phyloP scores from a whole-genome alignment of 2,888 invertebrate genomes.

The Alloscopus bannaensis region DNA sequence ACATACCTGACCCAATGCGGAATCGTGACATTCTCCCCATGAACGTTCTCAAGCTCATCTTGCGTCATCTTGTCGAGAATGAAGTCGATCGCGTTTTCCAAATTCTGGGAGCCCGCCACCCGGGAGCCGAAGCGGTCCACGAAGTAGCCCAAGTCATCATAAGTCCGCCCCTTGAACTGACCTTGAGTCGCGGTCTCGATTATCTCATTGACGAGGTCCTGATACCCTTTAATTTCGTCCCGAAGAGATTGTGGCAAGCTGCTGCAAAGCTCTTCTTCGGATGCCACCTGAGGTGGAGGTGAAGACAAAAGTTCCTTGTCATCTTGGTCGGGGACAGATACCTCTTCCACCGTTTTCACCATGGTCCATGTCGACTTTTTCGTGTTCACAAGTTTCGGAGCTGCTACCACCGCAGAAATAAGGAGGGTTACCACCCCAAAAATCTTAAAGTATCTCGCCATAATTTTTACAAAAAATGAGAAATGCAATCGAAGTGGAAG shows the following conservation, averaged over 20 bases:
- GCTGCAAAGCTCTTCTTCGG: background rate
- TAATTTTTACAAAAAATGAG: too few species aligned
- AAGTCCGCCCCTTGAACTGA: constrained; percentile 77
- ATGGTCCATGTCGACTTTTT: too few species aligned
- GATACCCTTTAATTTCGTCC: constrained; percentile 80
- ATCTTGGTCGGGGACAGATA: too few species aligned
- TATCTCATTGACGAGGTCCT: constrained; percentile 77
- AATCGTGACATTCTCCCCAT: constrained; percentile 75
- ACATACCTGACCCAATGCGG: constrained; percentile 73
- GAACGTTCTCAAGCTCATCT: constrained; percentile 75
- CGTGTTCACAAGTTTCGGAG: too few species aligned
- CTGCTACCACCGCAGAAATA: too few species aligned
- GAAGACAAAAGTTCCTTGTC: too few species aligned
- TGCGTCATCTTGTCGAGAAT: constrained; percentile 74
- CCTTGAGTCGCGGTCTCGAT: constrained; percentile 78
- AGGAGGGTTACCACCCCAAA: too few species aligned
- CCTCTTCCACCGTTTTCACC: too few species aligned
- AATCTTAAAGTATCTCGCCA: too few species aligned
- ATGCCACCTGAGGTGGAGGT: background rate
- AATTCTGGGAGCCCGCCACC: constrained; percentile 74
- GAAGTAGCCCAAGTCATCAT: constrained; percentile 73
- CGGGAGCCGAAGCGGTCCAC: constrained; percentile 75
- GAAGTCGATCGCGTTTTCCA: constrained; percentile 76
- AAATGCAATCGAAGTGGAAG: too few species aligned
- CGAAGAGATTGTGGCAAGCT: constrained; percentile 77